Evolutionary conservation across 2,797 vertebrate genomes (phyloP).

Genomic region (Synanceia verrucosa): DNA sequence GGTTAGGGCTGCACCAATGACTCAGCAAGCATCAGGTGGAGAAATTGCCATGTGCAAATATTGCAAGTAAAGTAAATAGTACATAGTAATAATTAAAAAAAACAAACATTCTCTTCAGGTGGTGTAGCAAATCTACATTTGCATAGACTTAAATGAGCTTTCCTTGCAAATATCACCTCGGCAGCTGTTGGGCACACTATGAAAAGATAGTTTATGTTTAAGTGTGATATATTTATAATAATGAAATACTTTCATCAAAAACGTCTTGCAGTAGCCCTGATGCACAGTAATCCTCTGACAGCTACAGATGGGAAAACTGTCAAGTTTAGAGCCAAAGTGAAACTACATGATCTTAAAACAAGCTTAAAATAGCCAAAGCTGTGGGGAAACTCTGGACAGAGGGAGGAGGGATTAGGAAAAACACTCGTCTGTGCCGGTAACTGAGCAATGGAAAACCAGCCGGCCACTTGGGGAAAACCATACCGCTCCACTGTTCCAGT

Average conservation of each 20-base stretch:
- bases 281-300: slow-evolving; percentile 18
- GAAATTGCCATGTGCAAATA: not conserved
- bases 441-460: slow-evolving; percentile 64
- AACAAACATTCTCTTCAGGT: not conserved
- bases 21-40: too few relatives aligned
- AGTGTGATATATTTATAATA: slow-evolving; percentile 3
- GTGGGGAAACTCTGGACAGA: slow-evolving; percentile 52
- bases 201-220: too few relatives aligned
- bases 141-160: not conserved
- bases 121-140: not conserved
- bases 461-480: slow-evolving; percentile 57
- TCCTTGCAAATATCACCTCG: not conserved
- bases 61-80: too few relatives aligned
- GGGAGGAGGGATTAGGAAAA: slow-evolving; percentile 61
- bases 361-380: slow-evolving; percentile 69
- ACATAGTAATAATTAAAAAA: too few relatives aligned
- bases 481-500: slow-evolving; percentile 33
- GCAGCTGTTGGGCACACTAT: not conserved
- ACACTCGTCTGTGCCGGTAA: slow-evolving; percentile 54
- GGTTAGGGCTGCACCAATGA: not conserved
- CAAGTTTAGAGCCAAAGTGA: slow-evolving; percentile 51
- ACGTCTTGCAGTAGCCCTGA: not conserved
- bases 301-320: slow-evolving; percentile 47
- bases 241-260: not conserved
- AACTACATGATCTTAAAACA: slow-evolving; percentile 57